Conservation (phyloP, 2,888 invertebrate genomes). For the Monochamus alternatus region DNA sequence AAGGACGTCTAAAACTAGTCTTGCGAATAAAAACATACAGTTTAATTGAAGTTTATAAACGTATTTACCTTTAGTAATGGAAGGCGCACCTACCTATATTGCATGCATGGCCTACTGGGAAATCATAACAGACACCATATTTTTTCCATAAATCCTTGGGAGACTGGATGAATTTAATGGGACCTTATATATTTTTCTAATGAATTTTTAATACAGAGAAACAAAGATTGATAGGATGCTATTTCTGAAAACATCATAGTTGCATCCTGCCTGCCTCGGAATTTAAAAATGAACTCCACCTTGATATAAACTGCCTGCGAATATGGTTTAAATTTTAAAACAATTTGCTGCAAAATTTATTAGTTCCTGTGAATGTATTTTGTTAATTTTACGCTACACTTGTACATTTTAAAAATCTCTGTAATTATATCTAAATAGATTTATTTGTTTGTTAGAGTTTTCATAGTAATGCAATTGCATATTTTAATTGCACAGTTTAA, state of each 20-base stretch:
- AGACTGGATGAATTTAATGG: constrained; percentile 52
- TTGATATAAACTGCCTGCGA: background rate
- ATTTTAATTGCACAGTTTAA: background rate
- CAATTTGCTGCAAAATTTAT: too few relatives aligned
- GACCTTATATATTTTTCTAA: constrained; percentile 53
- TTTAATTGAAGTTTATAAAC: constrained; percentile 13
- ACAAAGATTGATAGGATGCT: constrained; percentile 27
- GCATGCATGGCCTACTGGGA: constrained; percentile 60
- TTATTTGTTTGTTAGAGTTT: background rate
- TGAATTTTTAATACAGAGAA: constrained; percentile 50
- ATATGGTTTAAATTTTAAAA: too few relatives aligned
- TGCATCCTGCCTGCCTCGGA: constrained; percentile 19
- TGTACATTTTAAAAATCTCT: background rate
- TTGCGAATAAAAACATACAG: background rate
- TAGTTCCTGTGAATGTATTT: background rate
- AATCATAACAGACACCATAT: constrained; percentile 65
- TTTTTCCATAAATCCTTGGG: constrained; percentile 60
- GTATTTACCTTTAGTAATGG: constrained; percentile 61
- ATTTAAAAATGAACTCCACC: background rate
- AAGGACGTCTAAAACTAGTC: too few relatives aligned
- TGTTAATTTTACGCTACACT: background rate
- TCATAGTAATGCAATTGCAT: background rate
- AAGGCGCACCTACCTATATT: constrained; percentile 61
- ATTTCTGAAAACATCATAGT: constrained; percentile 24
- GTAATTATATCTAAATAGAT: background rate